A percentile compares a stretch with the other conserved stretches of the same genome.
phyloP scores from a whole-genome alignment of 2,797 vertebrate species.

The Loriculus beryllinus region DNA sequence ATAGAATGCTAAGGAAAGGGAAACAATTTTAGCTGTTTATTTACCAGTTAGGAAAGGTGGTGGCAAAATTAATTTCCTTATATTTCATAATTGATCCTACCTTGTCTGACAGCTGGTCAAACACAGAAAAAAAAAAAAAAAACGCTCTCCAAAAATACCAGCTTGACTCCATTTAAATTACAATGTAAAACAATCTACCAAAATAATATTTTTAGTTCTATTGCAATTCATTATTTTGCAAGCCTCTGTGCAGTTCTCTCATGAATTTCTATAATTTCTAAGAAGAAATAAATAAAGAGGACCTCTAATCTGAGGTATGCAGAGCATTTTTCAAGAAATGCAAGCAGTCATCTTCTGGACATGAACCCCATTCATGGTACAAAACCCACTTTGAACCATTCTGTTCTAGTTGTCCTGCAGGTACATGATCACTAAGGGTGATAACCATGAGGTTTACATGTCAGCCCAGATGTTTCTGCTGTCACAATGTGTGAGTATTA shows the following conservation, averaged over 20 bases:
- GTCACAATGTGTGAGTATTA: not conserved
- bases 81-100: not conserved
- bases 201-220: not conserved
- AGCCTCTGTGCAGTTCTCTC: rapidly evolving
- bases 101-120: not conserved
- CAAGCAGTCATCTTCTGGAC: not conserved
- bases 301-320: not conserved
- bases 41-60: not conserved
- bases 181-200: not conserved
- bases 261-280: not conserved
- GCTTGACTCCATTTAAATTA: not conserved
- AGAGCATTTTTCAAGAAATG: not conserved
- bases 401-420: not conserved
- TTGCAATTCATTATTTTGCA: not conserved
- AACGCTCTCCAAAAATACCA: not conserved
- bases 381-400: not conserved
- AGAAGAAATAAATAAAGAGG: not conserved
- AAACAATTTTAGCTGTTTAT: not conserved
- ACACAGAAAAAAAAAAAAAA: too few relatives aligned
- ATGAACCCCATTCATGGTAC: not conserved
- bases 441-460: constrained; percentile 22
- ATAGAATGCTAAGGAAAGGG: not conserved
- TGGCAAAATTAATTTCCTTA: not conserved
- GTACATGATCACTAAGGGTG: not conserved
- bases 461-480: constrained; percentile 16